Evolutionary conservation across 2,888 invertebrate genomes (phyloP).

Genomic region (Smittia aterrima): DNA sequence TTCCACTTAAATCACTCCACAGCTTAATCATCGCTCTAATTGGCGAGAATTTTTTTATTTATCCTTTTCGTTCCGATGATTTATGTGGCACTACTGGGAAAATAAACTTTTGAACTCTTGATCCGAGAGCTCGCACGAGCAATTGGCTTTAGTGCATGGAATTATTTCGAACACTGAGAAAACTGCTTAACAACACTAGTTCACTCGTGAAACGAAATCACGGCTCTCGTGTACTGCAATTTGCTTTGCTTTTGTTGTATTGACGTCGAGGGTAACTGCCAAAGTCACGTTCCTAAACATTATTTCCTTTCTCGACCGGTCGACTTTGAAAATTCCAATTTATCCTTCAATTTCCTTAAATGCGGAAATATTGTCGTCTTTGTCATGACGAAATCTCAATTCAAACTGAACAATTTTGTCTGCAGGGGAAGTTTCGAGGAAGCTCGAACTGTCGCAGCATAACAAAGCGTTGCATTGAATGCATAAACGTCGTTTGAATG

Average conservation of each 20-base stretch:
- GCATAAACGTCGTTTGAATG: too few species aligned
- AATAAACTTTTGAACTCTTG: background rate
- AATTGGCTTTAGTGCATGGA: conserved; percentile 5
- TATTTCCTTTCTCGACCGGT: background rate
- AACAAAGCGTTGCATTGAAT: too few species aligned
- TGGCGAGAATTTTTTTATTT: too few species aligned
- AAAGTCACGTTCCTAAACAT: background rate
- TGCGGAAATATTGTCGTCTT: background rate
- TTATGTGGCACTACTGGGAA: background rate
- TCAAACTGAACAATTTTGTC: too few species aligned
- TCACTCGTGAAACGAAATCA: background rate
- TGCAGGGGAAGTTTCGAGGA: too few species aligned
- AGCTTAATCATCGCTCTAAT: background rate
- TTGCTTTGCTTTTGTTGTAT: background rate
- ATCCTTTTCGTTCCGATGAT: too few species aligned
- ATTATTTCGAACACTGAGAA: conserved; percentile 16
- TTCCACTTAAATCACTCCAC: too few species aligned
- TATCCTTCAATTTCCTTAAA: background rate
- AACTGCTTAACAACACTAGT: background rate
- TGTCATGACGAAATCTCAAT: too few species aligned
- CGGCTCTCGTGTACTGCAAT: background rate
- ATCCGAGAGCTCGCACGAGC: background rate
- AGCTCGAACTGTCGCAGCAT: too few species aligned
- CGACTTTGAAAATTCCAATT: background rate
- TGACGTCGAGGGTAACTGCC: background rate